Evolutionary conservation across 2,888 invertebrate genomes (phyloP).

Genomic region (Ormyrus nitidulus): DNA sequence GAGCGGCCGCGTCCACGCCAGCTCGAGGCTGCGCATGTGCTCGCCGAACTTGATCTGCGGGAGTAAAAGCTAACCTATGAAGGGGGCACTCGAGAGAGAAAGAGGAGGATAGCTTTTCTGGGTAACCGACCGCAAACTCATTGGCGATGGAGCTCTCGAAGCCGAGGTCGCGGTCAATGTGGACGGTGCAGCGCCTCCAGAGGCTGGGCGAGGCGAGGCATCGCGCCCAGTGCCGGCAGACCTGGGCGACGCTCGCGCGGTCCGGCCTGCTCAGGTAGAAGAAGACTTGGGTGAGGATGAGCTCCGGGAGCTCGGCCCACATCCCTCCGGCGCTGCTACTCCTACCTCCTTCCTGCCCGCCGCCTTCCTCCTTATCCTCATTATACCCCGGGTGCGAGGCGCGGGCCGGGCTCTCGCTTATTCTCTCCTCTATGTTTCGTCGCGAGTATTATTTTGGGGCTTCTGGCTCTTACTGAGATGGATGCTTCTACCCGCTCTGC

Average conservation of each 20-base stretch:
- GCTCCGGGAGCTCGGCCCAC: slow-evolving; percentile 74
- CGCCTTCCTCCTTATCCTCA: slow-evolving; percentile 29
- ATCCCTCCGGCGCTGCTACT: slow-evolving; percentile 56
- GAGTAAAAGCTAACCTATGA: too few species aligned
- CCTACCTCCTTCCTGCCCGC: background rate
- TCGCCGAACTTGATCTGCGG: slow-evolving; percentile 72
- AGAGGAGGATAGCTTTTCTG: background rate
- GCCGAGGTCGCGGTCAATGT: slow-evolving; percentile 70
- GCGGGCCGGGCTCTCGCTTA: slow-evolving; percentile 13
- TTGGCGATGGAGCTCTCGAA: slow-evolving; percentile 66
- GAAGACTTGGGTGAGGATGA: slow-evolving; percentile 73
- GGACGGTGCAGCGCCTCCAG: slow-evolving; percentile 71
- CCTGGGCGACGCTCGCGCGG: slow-evolving; percentile 66
- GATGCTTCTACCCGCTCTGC: too few species aligned
- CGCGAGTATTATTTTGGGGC: background rate
- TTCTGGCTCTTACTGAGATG: too few species aligned
- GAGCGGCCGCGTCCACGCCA: slow-evolving; percentile 76
- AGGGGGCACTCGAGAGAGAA: too few species aligned
- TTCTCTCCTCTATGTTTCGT: background rate
- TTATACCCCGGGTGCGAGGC: slow-evolving; percentile 21
- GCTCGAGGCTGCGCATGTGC: slow-evolving; percentile 75
- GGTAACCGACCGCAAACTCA: slow-evolving; percentile 66
- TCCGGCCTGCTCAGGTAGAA: slow-evolving; percentile 68
- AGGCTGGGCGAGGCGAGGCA: slow-evolving; percentile 69
- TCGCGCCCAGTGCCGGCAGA: slow-evolving; percentile 69